Evolutionary conservation across 2,888 invertebrate genomes (phyloP).

Genomic region (Sminthurides aquaticus): DNA sequence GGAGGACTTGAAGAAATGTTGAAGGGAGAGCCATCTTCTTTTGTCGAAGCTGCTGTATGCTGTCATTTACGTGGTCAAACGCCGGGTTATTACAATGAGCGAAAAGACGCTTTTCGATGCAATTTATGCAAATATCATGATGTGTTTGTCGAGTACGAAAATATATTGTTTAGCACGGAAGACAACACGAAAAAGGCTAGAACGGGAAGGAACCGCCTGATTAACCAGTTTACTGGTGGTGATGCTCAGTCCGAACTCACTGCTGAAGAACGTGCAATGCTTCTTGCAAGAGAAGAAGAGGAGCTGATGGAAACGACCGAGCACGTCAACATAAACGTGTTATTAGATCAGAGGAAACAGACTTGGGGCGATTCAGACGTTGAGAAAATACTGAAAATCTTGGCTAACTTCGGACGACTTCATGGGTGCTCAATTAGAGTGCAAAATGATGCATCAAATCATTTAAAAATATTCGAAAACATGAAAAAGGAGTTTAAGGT

Average conservation of each 20-base stretch:
- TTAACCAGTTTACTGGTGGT: constrained; percentile 29
- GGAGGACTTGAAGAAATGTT: constrained; percentile 45
- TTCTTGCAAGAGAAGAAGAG: constrained; percentile 38
- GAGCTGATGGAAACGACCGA: constrained; percentile 46
- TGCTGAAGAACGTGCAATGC: constrained; percentile 27
- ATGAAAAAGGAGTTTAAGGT: constrained; percentile 61
- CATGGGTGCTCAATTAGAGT: constrained; percentile 45
- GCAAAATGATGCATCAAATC: constrained; percentile 51
- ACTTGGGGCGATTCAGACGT: constrained; percentile 55
- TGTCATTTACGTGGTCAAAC: constrained; percentile 53
- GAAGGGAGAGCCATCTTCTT: constrained; percentile 44
- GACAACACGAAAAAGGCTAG: constrained; percentile 45
- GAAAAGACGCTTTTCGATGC: constrained; percentile 44
- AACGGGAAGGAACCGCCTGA: constrained; percentile 39
- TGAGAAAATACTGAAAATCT: constrained; percentile 45
- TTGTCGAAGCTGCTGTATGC: constrained; percentile 52
- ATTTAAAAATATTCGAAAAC: constrained; percentile 54
- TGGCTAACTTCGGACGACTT: constrained; percentile 48
- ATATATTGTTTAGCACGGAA: constrained; percentile 52
- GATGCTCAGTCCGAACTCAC: constrained; percentile 28
- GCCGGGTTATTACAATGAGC: constrained; percentile 21
- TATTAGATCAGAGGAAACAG: constrained; percentile 51
- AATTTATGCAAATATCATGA: constrained; percentile 48
- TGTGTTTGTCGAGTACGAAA: constrained; percentile 48
- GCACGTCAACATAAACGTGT: constrained; percentile 41